A percentile compares a stretch with the other conserved stretches of the same genome.
Conservation (phyloP, 2,113 vertebrate species). For the Brachyistius frenatus region DNA sequence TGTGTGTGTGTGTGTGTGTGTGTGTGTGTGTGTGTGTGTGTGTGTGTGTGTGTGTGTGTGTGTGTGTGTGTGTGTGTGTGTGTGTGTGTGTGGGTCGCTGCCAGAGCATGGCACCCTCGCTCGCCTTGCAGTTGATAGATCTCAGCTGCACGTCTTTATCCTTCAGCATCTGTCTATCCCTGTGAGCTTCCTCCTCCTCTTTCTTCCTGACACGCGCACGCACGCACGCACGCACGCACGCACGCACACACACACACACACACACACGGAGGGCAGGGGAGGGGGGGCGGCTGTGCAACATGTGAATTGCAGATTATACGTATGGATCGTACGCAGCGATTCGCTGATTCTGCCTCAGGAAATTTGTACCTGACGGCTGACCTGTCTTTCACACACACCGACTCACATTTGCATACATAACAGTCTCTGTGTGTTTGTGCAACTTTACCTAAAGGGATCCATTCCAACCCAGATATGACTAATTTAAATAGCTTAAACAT, state of each 20-base stretch:
- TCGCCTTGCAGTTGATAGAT: constrained; percentile 68
- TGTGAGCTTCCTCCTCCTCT: constrained; percentile 39
- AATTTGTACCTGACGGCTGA: constrained; percentile 28
- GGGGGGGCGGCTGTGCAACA: constrained; percentile 27
- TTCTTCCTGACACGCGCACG: constrained; percentile 8
- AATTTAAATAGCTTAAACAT: background rate
- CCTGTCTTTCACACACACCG: constrained; percentile 29
- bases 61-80: constrained; percentile 27
- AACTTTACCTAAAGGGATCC: background rate
- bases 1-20: constrained; percentile 21
- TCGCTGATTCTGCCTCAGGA: constrained; percentile 33
- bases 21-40: constrained; percentile 27
- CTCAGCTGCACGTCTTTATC: constrained; percentile 70
- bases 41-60: constrained; percentile 28
- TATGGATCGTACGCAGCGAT: constrained; percentile 15
- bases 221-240: background rate
- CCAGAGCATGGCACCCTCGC: constrained; percentile 47
- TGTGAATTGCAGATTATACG: constrained; percentile 51
- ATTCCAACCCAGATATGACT: background rate
- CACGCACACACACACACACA: constrained; percentile 23
- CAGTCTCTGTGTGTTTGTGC: background rate
- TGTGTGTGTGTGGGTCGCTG: constrained; percentile 38
- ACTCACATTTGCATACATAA: constrained; percentile 12
- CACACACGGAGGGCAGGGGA: constrained; percentile 31
- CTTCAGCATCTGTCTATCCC: constrained; percentile 71